phyloP scores from a whole-genome alignment of 2,797 vertebrate species.

The Melanotaenia nigrans region DNA sequence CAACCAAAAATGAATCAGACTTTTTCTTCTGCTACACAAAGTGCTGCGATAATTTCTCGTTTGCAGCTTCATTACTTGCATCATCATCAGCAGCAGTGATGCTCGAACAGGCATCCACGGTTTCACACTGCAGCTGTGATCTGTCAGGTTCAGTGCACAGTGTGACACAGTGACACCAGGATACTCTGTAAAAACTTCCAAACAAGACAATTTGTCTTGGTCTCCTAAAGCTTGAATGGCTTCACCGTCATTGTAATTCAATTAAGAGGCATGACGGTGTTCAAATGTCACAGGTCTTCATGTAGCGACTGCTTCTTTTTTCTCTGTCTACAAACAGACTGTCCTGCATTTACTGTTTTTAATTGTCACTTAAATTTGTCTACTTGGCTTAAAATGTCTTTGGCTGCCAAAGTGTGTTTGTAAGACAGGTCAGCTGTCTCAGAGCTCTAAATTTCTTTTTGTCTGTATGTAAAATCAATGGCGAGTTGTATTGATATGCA shows the following conservation, averaged over 20 bases:
- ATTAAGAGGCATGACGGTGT: constrained; percentile 32
- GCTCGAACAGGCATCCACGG: not conserved
- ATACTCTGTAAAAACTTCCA: constrained; percentile 34
- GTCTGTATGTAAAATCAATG: constrained; percentile 23
- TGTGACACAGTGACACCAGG: constrained; percentile 29
- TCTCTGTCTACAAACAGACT: constrained; percentile 17
- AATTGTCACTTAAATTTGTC: constrained; percentile 46
- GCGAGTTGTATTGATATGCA: constrained; percentile 2
- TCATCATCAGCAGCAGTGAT: not conserved
- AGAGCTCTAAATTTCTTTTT: constrained; percentile 29
- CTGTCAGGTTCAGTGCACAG: constrained; percentile 2
- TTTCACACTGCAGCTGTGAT: constrained; percentile 13
- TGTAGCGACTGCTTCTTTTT: constrained; percentile 23
- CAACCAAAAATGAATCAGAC: not conserved
- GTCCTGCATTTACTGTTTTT: constrained; percentile 28
- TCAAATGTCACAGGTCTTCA: constrained; percentile 24
- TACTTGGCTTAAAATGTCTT: not conserved
- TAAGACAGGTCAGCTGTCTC: constrained; percentile 16
- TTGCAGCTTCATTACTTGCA: not conserved
- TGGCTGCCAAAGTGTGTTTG: constrained; percentile 53
- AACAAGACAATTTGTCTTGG: constrained; percentile 53
- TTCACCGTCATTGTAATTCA: constrained; percentile 38
- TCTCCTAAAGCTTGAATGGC: constrained; percentile 51
- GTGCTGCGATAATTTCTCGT: too few species aligned
- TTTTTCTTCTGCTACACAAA: not conserved